Evolutionary conservation across 2,113 vertebrate genomes (phyloP).

Genomic region (Hydrochoerus hydrochaeris): DNA sequence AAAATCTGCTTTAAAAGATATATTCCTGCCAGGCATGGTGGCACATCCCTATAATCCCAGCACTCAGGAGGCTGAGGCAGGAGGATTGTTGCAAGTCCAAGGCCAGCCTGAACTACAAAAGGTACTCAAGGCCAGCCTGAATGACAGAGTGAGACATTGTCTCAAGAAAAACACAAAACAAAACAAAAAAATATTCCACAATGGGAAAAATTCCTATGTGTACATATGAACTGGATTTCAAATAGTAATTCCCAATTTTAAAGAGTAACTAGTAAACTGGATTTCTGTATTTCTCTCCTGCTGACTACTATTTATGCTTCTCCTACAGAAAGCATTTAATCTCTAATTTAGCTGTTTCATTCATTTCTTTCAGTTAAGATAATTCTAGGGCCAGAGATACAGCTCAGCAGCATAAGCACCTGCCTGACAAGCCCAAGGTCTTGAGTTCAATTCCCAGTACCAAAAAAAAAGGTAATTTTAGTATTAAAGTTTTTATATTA

Average conservation of each 20-base stretch:
- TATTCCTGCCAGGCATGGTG: background rate
- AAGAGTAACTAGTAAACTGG: background rate
- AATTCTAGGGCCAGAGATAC: background rate
- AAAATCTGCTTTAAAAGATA: constrained; percentile 14
- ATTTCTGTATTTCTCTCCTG: background rate
- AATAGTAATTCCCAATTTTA: constrained; percentile 17
- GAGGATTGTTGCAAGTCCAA: background rate
- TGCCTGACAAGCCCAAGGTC: too few species aligned
- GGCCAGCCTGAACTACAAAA: background rate
- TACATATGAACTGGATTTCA: constrained; percentile 19
- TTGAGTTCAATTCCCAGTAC: too few species aligned
- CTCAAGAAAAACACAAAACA: background rate
- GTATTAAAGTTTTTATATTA: constrained; percentile 40
- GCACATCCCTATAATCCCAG: background rate
- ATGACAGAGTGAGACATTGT: background rate
- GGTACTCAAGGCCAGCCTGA: background rate
- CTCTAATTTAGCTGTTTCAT: constrained; percentile 29
- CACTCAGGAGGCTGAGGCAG: background rate
- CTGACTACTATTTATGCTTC: background rate
- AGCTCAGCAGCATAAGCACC: too few species aligned
- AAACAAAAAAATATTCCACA: background rate
- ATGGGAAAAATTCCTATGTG: background rate
- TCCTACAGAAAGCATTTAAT: background rate
- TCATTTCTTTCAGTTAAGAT: constrained; percentile 19
- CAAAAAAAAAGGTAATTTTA: constrained; percentile 4